A percentile compares a stretch with the other conserved stretches of the same genome.
phyloP scores from a whole-genome alignment of 2,797 vertebrate species.

The Anisognathus igniventris region DNA sequence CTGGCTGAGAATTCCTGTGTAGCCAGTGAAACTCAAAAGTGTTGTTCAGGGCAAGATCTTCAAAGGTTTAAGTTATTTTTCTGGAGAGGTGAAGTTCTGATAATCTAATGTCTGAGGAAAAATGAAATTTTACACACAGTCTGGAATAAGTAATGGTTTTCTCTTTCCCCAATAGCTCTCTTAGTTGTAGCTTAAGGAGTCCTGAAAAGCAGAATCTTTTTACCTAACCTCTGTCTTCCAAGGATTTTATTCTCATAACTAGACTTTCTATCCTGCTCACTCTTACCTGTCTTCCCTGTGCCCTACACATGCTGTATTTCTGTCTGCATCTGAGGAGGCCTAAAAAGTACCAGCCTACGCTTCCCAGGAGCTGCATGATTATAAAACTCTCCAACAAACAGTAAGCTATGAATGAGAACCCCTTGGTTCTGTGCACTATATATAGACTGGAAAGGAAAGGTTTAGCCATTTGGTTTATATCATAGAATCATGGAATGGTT shows the following conservation, averaged over 20 bases:
- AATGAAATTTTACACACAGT: neutral
- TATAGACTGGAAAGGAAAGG: neutral
- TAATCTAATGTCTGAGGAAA: neutral
- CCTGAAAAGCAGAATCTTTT: neutral
- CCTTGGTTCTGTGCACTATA: neutral
- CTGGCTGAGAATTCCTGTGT: neutral
- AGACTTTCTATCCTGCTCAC: neutral
- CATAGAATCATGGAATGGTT: neutral
- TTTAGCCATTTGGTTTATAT: neutral
- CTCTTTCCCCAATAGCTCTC: neutral
- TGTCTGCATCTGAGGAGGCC: neutral
- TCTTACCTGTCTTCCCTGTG: neutral
- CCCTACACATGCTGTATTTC: neutral
- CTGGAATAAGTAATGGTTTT: neutral
- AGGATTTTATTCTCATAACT: neutral
- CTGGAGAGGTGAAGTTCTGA: neutral
- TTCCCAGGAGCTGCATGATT: neutral
- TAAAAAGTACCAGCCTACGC: neutral
- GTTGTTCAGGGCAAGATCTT: neutral
- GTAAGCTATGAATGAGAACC: neutral
- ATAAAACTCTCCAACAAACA: neutral
- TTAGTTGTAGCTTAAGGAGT: neutral
- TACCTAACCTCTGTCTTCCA: neutral
- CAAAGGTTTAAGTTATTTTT: neutral
- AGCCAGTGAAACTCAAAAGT: neutral